Base-by-base conservation (phyloP, 2,888 invertebrate genomes). In the Andrena fulva region DNA sequence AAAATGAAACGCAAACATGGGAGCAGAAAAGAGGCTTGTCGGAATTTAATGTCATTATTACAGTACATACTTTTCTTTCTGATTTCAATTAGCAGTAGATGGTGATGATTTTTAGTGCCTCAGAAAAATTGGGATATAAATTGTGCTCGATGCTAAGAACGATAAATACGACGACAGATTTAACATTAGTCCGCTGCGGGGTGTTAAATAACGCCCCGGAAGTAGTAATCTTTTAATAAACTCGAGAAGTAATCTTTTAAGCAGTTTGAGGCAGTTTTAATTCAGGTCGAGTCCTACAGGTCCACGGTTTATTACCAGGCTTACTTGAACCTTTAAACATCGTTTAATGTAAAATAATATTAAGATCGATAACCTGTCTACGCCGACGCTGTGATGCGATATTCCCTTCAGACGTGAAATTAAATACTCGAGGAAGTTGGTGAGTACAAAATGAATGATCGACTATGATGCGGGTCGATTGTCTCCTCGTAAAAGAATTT, bases 221-320 rank as follows among this genome's bases (percentile, higher is more conserved):
- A 16, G 29, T 10, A 27, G 54, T 52, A 54, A 75, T 68, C 56
- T 67, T 20, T 56, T 70, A 67, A 80, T 71, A 74, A 71, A 71
- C 63, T 60, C 10, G 66, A 60, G 54, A 80, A 62, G 63, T 80
- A 75, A 80, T 71, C 82, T 71, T 56, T 71, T 68, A 82, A 82
- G 80, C 70, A 80, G 75, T 80, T 67, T 5, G 24, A 48, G 54
- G 29, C 50, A 10, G 20, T n/a, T 48, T 67, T 70, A 70, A 64
- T 42, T 50, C 80, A 20, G 33, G 27, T 35, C 10, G 59, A 64
- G 50, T 69, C 42, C 72, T 73, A 50, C n/a, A 35, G 68, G 24
- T 12, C 29, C 29, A n/a, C 42, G 35, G 68, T 68, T 68, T 77
- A 72, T 78, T 56, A 63, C 48, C 10, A 35, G 24, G 71, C 63